Evolutionary conservation across 2,113 vertebrate species (phyloP), one percentile per base, ranked within the genome.

Genomic region (Ictalurus furcatus): DNA sequence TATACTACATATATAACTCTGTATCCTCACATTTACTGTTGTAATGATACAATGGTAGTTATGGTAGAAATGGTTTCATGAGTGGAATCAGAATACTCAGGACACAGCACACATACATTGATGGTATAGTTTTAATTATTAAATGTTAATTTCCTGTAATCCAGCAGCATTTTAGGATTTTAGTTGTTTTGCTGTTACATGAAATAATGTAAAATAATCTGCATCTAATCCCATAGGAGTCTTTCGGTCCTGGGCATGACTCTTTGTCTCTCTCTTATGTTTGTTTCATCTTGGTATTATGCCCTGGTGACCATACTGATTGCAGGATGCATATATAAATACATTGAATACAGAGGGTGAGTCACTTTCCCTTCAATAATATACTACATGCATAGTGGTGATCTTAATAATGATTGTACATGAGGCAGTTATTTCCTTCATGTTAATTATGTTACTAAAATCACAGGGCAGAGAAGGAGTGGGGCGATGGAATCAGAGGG

Each of bases 301-400:
- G 98, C 98, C 19, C 95, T 99, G 89, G 91, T 97, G 34, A 97
- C 96, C 93, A 97, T 98, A 94, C 90, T 98, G 88, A 96, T 99
- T 34, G 97, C 98, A 0, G 96, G 97, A 92, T 98, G 97, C 93
- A 97, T 99, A 94, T 99, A 99, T 92, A 99, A 99, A 93, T 99
- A 99, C 95, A 99, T 99, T 89, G 98, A 99, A 93, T 99, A 98
- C 94, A 97, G 96, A 92, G 98, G 98, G 98, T 99, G 93, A 97
- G 98, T 92, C 89, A 59, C 74, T 52, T 69, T 85, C 44, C 19
- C 6, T 58, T 80, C 14, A 63, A 25, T 37, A 28, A 48, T 83
- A 19, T 48, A 48, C 74, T 81, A 9, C 14, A 30, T 84, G 44
- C 34, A 59, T 88, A 21, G 23, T 44, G 12, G n/a, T 11, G 9